phyloP scores from a whole-genome alignment of 2,797 vertebrate genomes.

The Gymnoscopelus microlampas region DNA sequence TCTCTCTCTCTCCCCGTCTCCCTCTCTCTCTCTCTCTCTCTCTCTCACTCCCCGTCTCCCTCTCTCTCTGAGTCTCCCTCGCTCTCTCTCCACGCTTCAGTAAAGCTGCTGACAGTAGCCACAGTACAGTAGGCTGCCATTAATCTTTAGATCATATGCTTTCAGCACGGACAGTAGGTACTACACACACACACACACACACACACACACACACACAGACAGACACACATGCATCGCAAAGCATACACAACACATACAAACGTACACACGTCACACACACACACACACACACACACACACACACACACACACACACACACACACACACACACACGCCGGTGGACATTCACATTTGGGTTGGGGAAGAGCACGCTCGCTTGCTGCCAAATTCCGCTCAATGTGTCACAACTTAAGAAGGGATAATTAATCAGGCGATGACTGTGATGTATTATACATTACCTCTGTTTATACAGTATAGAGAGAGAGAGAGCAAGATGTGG shows the following conservation, averaged over 20 bases:
- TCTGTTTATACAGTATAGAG: slow-evolving; percentile 54
- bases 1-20: background rate
- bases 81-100: slow-evolving; percentile 38
- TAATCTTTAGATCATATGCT: slow-evolving; percentile 74
- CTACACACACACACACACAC: background rate
- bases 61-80: slow-evolving; percentile 3
- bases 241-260: background rate
- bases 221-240: background rate
- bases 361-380: slow-evolving; percentile 9
- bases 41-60: slow-evolving; percentile 1
- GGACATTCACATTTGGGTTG: slow-evolving; percentile 3
- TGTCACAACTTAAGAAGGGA: slow-evolving; percentile 60
- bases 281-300: slow-evolving; percentile 3
- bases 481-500: too few species aligned
- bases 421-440: slow-evolving; percentile 71
- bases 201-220: background rate
- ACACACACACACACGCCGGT: background rate
- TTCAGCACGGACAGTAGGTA: slow-evolving; percentile 34
- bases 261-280: slow-evolving; percentile 12
- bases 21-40: background rate
- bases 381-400: slow-evolving; percentile 62
- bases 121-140: slow-evolving; percentile 67
- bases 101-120: slow-evolving; percentile 64
- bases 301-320: background rate
- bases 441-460: slow-evolving; percentile 72